Conservation (phyloP, 2,888 invertebrate genomes). For the Chymomyza amoena region DNA sequence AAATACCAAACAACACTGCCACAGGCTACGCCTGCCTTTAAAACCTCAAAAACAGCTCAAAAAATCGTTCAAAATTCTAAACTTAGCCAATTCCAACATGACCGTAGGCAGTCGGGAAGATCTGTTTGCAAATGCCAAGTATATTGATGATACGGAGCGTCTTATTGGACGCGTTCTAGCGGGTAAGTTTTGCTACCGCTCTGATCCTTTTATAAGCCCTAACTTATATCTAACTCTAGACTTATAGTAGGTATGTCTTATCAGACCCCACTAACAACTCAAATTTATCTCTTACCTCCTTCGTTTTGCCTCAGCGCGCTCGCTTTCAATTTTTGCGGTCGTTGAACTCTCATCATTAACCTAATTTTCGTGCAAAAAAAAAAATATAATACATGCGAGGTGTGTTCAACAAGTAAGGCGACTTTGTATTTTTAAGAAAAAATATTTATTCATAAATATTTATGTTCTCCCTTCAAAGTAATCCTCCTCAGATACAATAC, state of each 20-base stretch:
- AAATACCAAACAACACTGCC: background rate
- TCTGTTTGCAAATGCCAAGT: constrained; percentile 76
- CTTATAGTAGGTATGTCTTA: background rate
- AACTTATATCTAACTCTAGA: background rate
- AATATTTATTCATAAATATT: no score
- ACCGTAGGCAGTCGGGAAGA: constrained; percentile 78
- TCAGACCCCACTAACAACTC: background rate
- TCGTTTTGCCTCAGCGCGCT: constrained; percentile 24
- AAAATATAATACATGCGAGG: constrained; percentile 19
- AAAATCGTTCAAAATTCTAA: constrained; percentile 26
- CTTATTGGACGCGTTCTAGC: constrained; percentile 78
- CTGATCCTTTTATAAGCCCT: background rate
- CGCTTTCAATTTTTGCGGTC: constrained; percentile 61
- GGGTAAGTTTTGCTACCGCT: constrained; percentile 66
- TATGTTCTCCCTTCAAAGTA: no score
- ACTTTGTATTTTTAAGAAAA: no score
- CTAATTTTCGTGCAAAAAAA: constrained; percentile 58
- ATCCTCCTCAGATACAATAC: no score
- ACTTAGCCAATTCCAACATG: constrained; percentile 51
- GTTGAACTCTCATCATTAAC: constrained; percentile 73
- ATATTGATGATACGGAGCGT: constrained; percentile 77
- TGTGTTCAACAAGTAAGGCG: no score
- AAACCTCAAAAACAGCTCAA: background rate
- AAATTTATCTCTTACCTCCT: background rate
- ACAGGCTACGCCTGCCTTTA: background rate